These are phyloP conservation scores for Merluccius polli DNA, from an alignment of 2,797 vertebrate species.

Conservation along the genomic window DNA sequence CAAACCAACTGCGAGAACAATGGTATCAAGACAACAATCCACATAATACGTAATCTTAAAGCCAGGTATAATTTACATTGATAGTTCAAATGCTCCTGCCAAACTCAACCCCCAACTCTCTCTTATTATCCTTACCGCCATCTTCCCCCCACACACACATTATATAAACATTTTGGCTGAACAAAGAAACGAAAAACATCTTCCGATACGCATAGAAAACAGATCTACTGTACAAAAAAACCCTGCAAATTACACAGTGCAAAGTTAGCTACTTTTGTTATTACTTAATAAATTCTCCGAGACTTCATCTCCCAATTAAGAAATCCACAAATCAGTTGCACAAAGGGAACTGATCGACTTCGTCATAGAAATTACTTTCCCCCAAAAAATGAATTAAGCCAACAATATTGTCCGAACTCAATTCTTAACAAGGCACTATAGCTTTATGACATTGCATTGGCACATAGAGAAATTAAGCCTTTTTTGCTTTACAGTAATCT, in stretches of 20 bases:
- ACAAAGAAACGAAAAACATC: constrained; percentile 8
- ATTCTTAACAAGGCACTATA: constrained; percentile 23
- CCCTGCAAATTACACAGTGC: constrained; percentile 16
- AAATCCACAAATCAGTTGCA: constrained; percentile 14
- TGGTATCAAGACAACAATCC: neutral
- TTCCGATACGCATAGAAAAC: constrained; percentile 28
- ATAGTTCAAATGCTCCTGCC: neutral
- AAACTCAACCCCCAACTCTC: too few relatives aligned
- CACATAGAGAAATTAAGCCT: constrained; percentile 8
- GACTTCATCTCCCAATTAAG: constrained; percentile 11
- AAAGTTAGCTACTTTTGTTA: constrained; percentile 26
- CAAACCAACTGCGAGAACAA: neutral
- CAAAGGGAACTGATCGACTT: constrained; percentile 14
- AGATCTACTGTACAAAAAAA: constrained; percentile 12
- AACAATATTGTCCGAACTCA: constrained; percentile 7
- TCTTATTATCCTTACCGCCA: too few relatives aligned
- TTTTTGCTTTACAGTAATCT: constrained; percentile 12
- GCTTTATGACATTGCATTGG: constrained; percentile 7
- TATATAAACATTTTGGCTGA: neutral
- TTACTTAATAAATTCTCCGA: constrained; percentile 14
- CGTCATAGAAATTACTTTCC: neutral
- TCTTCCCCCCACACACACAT: neutral
- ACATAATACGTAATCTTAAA: neutral
- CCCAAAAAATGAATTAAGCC: constrained; percentile 4
- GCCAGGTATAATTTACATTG: neutral